Base-by-base conservation (phyloP, 2,797 vertebrate species). In the Mycteria americana region DNA sequence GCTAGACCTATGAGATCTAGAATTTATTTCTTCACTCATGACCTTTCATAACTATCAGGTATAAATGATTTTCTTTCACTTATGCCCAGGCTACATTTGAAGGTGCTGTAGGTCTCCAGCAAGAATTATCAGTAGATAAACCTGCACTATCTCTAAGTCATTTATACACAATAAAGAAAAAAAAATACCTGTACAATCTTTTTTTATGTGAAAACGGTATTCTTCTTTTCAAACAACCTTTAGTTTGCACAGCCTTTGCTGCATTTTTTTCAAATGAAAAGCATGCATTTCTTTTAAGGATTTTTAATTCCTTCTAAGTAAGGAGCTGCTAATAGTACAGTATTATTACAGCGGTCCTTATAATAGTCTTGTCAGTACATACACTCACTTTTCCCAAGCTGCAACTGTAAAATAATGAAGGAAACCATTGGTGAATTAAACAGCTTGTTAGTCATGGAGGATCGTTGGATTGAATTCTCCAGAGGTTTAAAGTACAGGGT, bases 21-120 rank as follows among this genome's bases (percentile, higher is more conserved):
- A 89, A 94, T 95, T 73, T 83, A 64, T 68, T 88, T 95, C 81
- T 82, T 94, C 72, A 64, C 85, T 95, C 81, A 37, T 91, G 75
- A 96, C 87, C 93, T 98, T 96, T 97, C 54, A 67, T 86, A 93
- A 68, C 78, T 88, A 89, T 75, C 75, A 93, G 51, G 77, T 94
- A 68, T 54, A 93, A 98, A 95, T 96, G 57, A 97, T 97, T 97
- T 97, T 95, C 92, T 95, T 96, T 97, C 95, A 97, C 41, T 95
- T 95, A 46, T 46, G n/a, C 59, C 80, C 87, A 30, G 62, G 53
- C 74, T 97, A 51, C 4, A 23, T 95, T 97, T 97, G 92, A 97
- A 96, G 85, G 78, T 91, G 48, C 51, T 93, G 30, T 76, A 91
- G 57, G 77, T 94, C 68, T 92, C 56, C 75, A 79, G 39, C 76